Evolutionary conservation across 1,140 invertebrate species (phyloP).

Genomic region (Diachasma alloeum): DNA sequence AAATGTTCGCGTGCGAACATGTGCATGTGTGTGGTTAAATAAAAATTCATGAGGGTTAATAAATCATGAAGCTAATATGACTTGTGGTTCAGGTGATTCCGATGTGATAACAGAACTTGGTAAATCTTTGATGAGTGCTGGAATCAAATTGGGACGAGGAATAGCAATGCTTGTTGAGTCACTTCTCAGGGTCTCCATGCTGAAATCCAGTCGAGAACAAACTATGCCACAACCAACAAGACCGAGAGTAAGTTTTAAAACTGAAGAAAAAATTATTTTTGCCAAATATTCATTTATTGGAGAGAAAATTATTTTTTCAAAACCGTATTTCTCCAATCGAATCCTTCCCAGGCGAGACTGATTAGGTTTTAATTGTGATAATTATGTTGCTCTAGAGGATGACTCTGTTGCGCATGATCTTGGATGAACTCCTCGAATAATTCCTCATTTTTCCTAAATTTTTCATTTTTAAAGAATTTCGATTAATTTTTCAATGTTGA

Average conservation of each 20-base stretch:
- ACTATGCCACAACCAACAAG: conserved; percentile 51
- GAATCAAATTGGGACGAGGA: conserved; percentile 52
- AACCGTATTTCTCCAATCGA: no score
- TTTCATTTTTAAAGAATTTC: no score
- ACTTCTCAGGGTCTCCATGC: conserved; percentile 55
- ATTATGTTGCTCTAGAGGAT: no score
- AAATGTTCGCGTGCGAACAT: no score
- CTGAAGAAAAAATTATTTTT: neutral
- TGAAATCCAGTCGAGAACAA: conserved; percentile 54
- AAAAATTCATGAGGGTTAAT: neutral
- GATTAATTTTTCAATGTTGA: no score
- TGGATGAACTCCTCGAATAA: no score
- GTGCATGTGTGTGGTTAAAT: neutral
- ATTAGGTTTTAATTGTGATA: no score
- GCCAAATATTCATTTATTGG: no score
- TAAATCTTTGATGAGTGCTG: conserved; percentile 45
- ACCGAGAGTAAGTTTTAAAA: conserved; percentile 48
- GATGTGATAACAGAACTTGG: conserved; percentile 50
- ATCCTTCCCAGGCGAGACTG: no score
- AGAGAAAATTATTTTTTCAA: no score
- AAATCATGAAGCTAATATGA: neutral
- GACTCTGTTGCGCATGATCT: no score
- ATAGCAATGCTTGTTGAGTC: conserved; percentile 54
- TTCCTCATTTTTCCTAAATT: no score
- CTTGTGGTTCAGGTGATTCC: conserved; percentile 43